Evolutionary conservation across 35 echinoderm and acorn worm genomes (phyloP).

Genomic region (Amphiura filiformis): DNA sequence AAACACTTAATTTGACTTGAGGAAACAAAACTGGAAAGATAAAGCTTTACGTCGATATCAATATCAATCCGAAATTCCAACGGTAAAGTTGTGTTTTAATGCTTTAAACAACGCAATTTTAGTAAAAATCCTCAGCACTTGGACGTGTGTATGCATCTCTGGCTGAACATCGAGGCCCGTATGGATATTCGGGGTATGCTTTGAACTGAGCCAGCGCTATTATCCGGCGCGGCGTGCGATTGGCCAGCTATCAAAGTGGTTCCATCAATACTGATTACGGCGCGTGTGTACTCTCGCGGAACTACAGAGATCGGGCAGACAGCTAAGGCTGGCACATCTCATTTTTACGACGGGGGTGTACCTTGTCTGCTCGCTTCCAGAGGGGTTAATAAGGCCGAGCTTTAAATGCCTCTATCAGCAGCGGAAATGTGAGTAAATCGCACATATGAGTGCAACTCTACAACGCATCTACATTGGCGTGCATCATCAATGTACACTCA

Average conservation of each 20-base stretch:
- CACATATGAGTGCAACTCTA: neutral
- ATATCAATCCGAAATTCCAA: neutral
- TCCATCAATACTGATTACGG: constrained; percentile 77
- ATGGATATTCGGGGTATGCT: neutral
- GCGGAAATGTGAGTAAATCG: constrained; percentile 1
- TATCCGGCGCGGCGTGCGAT: constrained; percentile 66
- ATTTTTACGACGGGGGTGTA: constrained; percentile 34
- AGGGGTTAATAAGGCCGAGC: neutral
- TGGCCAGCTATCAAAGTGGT: constrained; percentile 57
- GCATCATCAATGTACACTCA: constrained; percentile 2
- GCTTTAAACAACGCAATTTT: neutral
- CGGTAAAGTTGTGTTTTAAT: neutral
- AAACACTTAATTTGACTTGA: neutral
- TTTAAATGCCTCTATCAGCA: neutral
- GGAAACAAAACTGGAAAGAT: constrained; percentile 14
- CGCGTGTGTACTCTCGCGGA: constrained; percentile 81
- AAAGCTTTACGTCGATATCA: neutral
- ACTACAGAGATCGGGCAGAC: constrained; percentile 50
- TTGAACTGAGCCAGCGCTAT: constrained; percentile 49
- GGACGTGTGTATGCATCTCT: neutral
- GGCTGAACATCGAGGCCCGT: neutral
- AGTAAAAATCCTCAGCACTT: neutral
- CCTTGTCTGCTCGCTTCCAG: neutral
- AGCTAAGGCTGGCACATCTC: constrained; percentile 16
- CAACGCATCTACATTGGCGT: neutral